Base-by-base conservation (phyloP, 2,113 vertebrate species). In the Pungitius pungitius region DNA sequence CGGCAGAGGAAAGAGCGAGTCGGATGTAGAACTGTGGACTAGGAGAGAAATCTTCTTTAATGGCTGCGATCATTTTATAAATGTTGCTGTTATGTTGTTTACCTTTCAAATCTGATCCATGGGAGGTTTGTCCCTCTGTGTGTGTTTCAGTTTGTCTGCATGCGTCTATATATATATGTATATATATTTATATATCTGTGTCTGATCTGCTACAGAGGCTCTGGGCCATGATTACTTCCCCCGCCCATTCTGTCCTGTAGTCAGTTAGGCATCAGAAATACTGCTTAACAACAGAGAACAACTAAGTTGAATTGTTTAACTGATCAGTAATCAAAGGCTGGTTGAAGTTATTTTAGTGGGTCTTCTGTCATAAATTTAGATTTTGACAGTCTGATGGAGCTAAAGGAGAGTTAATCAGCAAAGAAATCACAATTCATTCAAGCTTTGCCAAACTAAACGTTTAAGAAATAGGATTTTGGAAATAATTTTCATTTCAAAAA, bases 61-160 rank as follows among this genome's bases (percentile, higher is more conserved):
- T 62, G 42, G 65, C 14, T 33, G 40, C 51, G 40, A 73, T 72
- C 14, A 69, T 52, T 26, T 61, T 81, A 73, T 77, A 80, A 63
- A 70, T 58, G 47, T 60, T 35, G 14, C 58, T 72, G 42, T 68
- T 63, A 43, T 70, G 42, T 42, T 43, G 49, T 75, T 77, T 80
- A 49, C 47, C 54, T 65, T 71, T 57, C 52, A 60, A n/a, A 61
- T 51, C 17, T 69, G 60, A 75, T 71, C 40, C 27, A 2, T 39
- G 15, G 58, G 78, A 40, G 14, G 7, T 45, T n/a, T 54, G 2
- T 52, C 52, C 27, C 24, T 70, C 6, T 7, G 20, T 49, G 20
- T 65, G 18, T 39, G 35, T 8, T 30, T 57, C 17, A 68, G 63
- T 56, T 22, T 39, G 58, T 59, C 42, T 43, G 22, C 35, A 33